Evolutionary conservation across 2,888 invertebrate species (phyloP).

Genomic region (Pollenia angustigena): DNA sequence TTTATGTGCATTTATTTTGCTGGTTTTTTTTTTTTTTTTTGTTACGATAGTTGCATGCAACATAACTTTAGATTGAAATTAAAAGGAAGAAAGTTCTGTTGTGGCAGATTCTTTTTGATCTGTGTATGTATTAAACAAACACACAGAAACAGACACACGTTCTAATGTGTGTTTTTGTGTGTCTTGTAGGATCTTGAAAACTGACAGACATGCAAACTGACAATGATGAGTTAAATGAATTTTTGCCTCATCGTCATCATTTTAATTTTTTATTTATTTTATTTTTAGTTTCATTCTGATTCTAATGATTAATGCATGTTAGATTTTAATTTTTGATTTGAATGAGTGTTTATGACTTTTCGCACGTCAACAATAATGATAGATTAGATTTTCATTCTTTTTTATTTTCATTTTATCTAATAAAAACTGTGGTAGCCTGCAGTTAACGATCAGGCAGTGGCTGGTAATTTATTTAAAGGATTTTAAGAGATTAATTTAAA

Average conservation of each 20-base stretch:
- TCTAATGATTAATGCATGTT: constrained; percentile 66
- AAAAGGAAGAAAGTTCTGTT: constrained; percentile 67
- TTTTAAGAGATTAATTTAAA: constrained; percentile 3
- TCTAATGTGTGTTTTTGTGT: background rate
- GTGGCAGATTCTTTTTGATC: background rate
- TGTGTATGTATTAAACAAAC: background rate
- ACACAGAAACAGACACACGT: no score
- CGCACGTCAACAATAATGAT: constrained; percentile 67
- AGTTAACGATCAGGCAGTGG: constrained; percentile 24
- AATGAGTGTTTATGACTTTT: constrained; percentile 65
- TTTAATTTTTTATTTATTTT: background rate
- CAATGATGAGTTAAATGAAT: constrained; percentile 62
- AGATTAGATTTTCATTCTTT: constrained; percentile 47
- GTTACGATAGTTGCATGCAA: constrained; percentile 58
- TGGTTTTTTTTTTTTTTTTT: background rate
- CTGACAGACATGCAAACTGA: constrained; percentile 70
- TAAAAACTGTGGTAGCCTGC: constrained; percentile 18
- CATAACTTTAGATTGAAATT: constrained; percentile 50
- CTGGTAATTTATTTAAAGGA: constrained; percentile 19
- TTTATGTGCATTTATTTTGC: constrained; percentile 11
- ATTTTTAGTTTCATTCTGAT: constrained; percentile 47
- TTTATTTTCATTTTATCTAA: background rate
- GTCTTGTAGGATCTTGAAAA: constrained; percentile 7
- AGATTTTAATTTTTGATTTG: constrained; percentile 63
- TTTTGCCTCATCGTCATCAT: constrained; percentile 14